Evolutionary conservation across 2,888 invertebrate genomes (phyloP), one percentile per base, ranked within the genome.

Genomic region (Biston stratarius): DNA sequence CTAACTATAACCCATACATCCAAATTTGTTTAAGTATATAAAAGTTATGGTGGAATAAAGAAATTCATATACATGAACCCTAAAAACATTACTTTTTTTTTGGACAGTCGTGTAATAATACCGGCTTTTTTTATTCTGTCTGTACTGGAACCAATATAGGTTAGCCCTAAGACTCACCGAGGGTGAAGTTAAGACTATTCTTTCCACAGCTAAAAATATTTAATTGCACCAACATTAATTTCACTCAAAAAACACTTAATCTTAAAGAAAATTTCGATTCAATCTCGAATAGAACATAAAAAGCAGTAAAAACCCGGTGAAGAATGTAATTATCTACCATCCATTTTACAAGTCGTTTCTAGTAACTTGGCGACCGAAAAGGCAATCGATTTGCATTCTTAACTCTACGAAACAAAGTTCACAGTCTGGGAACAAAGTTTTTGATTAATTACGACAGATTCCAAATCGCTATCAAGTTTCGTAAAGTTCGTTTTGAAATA

Each of bases 391-490:
- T 60, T 56, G 36, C 53, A 55, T 53, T 48, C 60, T 40, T 60
- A 64, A 42, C 33, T 1, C 59, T 9, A 42, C 15, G 48, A 10
- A 48, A 14, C 57, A 66, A 61, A 56, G 61, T 66, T 61, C 38
- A 51, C 15, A 9, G 9, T 12, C 7, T 42, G 36, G 8, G 3
- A 38, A n/a, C 3, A 15, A 61, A 65, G 24, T 65, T 65, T 24
- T 45, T 65, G 65, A 65, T 65, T 61, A 65, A 65, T 65, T 61
- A 65, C 56, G 44, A 34, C 51, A 44, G 53, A 65, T 60, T 58
- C 36, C 34, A 48, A 59, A 34, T 65, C 7, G 47, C 40, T 48
- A 49, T 60, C 60, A 55, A 64, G 65, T 65, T 65, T 34, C 59
- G 1, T 33, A 48, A 58, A 59, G 53, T 61, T 56, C n/a, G 14